Evolutionary conservation across 2,888 invertebrate genomes (phyloP).

Genomic region (Thera obeliscata): DNA sequence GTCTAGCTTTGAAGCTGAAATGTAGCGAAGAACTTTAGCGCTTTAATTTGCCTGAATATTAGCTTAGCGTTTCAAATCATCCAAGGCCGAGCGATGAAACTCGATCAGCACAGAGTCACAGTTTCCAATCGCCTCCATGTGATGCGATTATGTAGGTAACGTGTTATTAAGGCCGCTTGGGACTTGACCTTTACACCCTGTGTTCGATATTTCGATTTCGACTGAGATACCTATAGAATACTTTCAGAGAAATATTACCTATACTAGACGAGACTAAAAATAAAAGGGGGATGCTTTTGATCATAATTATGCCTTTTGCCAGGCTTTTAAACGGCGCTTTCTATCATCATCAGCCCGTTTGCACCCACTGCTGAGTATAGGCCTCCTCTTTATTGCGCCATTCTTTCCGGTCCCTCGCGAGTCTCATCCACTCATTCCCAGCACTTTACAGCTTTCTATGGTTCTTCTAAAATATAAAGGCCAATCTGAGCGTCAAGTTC

Average conservation of each 20-base stretch:
- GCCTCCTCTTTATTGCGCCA: too few relatives aligned
- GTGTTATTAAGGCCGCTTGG: slow-evolving; percentile 11
- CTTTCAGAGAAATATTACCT: not conserved
- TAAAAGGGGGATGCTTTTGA: not conserved
- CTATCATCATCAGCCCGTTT: too few relatives aligned
- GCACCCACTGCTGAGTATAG: too few relatives aligned
- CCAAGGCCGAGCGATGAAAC: slow-evolving; percentile 1
- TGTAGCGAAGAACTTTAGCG: too few relatives aligned
- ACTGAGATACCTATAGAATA: not conserved
- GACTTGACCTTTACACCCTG: slow-evolving; percentile 35
- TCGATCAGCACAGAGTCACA: slow-evolving; percentile 10
- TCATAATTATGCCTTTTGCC: too few relatives aligned
- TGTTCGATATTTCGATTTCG: slow-evolving; percentile 25
- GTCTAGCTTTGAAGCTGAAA: too few relatives aligned
- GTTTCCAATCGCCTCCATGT: slow-evolving; percentile 19
- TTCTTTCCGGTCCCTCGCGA: too few relatives aligned
- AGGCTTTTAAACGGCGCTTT: too few relatives aligned
- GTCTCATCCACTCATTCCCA: too few relatives aligned
- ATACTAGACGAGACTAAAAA: slow-evolving; percentile 1
- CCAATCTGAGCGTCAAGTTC: too few relatives aligned
- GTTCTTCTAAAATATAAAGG: too few relatives aligned
- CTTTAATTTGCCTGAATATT: not conserved
- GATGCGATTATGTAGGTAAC: slow-evolving; percentile 31
- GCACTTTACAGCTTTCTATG: too few relatives aligned
- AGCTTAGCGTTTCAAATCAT: slow-evolving; percentile 8